phyloP scores from a whole-genome alignment of 2,888 invertebrate species.

The Glyphotaelius pellucidus region DNA sequence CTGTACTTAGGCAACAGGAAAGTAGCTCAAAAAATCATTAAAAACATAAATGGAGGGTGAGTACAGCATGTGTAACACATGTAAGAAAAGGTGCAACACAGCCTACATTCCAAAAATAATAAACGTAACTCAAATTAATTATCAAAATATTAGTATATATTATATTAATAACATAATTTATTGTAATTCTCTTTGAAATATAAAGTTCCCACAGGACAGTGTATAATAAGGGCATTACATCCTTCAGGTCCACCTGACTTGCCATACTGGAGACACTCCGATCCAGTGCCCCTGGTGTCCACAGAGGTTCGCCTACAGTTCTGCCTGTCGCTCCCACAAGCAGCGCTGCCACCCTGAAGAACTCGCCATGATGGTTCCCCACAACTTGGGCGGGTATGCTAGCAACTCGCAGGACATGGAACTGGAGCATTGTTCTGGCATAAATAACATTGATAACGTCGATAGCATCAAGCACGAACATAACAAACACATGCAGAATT shows the following conservation, averaged over 20 bases:
- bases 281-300: constrained; percentile 78
- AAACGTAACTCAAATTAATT: no score
- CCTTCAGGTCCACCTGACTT: constrained; percentile 77
- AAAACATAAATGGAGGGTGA: neutral
- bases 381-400: neutral
- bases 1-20: neutral
- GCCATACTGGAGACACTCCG: constrained; percentile 78
- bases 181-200: neutral
- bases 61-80: neutral
- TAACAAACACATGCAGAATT: neutral
- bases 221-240: neutral
- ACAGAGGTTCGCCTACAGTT: constrained; percentile 78
- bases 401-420: neutral
- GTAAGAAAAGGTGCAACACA: neutral
- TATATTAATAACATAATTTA: neutral
- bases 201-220: no score
- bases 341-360: constrained; percentile 76
- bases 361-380: constrained; percentile 46
- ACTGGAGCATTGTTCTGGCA: neutral
- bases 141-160: no score
- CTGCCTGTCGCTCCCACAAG: constrained; percentile 77
- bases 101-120: neutral
- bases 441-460: neutral
- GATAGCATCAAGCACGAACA: constrained; percentile 10
- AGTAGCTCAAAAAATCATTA: neutral